These are phyloP conservation scores for Lucifuga dentata DNA, from an alignment of 2,113 vertebrate species.

Conservation along the genomic window DNA sequence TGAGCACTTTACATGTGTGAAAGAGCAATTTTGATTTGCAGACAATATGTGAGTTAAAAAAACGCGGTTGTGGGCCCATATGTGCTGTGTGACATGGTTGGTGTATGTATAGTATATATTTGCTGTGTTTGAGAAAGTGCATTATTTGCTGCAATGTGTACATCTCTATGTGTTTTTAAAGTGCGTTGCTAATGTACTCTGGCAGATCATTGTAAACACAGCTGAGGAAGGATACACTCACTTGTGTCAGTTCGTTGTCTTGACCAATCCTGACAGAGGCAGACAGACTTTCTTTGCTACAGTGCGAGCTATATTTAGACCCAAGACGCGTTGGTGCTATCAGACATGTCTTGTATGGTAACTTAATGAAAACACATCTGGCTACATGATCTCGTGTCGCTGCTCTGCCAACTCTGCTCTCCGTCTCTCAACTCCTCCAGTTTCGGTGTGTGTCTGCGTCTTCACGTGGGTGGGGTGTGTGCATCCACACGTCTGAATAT, in stretches of 20 bases:
- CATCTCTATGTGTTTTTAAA: background rate
- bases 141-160: constrained; percentile 18
- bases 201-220: constrained; percentile 32
- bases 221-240: background rate
- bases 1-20: no score
- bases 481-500: constrained; percentile 8
- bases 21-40: no score
- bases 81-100: constrained; percentile 1
- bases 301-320: constrained; percentile 23
- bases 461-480: background rate
- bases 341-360: constrained; percentile 18
- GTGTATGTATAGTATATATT: no score
- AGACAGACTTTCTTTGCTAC: background rate
- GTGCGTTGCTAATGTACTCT: constrained; percentile 3
- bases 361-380: constrained; percentile 41
- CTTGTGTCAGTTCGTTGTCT: no score
- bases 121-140: background rate
- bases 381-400: constrained; percentile 2
- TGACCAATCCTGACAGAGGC: constrained; percentile 4
- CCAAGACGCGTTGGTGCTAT: constrained; percentile 9
- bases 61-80: no score
- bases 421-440: constrained; percentile 1
- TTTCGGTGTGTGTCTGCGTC: background rate
- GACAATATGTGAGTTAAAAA: no score
- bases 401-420: constrained; percentile 11